Conservation (phyloP, 2,888 invertebrate genomes). For the Patella ulyssiponensis region DNA sequence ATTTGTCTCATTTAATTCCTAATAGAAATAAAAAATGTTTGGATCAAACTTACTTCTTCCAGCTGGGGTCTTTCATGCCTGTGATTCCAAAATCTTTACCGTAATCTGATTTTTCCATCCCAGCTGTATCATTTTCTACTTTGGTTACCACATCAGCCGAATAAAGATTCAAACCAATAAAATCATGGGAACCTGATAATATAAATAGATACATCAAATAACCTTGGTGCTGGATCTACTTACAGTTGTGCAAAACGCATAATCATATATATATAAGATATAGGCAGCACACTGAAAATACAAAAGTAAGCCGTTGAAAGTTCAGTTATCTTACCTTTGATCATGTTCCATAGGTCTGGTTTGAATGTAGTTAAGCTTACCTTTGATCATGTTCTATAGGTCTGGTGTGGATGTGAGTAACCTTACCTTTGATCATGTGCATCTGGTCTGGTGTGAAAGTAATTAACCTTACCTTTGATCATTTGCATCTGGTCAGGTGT, state of each 20-base stretch:
- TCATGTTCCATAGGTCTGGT: slow-evolving; percentile 51
- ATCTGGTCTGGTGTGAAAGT: slow-evolving; percentile 62
- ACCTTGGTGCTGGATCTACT: no score
- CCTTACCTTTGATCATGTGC: slow-evolving; percentile 55
- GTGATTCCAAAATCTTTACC: slow-evolving; percentile 38
- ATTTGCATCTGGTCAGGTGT: slow-evolving; percentile 58
- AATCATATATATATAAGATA: no score
- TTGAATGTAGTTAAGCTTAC: slow-evolving; percentile 60
- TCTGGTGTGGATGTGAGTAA: no score
- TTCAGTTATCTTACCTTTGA: slow-evolving; percentile 52
- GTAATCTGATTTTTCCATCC: slow-evolving; percentile 28
- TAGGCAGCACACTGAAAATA: no score
- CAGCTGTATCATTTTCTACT: slow-evolving; percentile 41
- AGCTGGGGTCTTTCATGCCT: slow-evolving; percentile 26
- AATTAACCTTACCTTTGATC: slow-evolving; percentile 53
- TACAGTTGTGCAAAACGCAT: no score
- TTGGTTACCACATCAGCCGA: slow-evolving; percentile 68
- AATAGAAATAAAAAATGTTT: no score
- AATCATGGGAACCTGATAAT: slow-evolving; percentile 77
- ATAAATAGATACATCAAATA: no score
- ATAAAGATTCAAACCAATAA: slow-evolving; percentile 83
- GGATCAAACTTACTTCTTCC: slow-evolving; percentile 27
- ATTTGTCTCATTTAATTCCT: no score
- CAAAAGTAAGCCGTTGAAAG: no score
- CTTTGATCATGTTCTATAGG: no score